Evolutionary conservation across 2,797 vertebrate genomes (phyloP), one percentile per base, ranked within the genome.

Genomic region (Aeoliscus strigatus): DNA sequence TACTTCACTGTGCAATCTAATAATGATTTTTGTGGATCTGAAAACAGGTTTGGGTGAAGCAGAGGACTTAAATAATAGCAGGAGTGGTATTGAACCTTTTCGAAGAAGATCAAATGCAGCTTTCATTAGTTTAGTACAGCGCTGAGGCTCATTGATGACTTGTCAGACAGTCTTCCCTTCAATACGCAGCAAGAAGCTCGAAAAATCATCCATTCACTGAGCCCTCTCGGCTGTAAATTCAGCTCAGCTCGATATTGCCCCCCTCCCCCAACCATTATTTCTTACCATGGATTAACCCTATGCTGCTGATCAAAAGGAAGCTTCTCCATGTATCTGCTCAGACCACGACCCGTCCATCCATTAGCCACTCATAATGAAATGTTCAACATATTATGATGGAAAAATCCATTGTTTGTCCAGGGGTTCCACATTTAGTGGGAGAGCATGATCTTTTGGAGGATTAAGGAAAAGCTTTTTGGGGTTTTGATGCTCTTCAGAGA

Each of bases 81-180:
- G 70, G 85, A 84, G 80, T 81, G 82, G 80, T 88, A 86, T 88
- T 81, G 86, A 89, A 82, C 78, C 80, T 81, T 77, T 75, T 81
- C 79, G 69, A 65, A 57, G 75, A 82, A 88, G 87, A 88, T 88
- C 85, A 88, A 86, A 87, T 87, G 84, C 77, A 82, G 83, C 87
- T 88, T 88, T 89, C 87, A 86, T 88, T 87, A 89, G 87, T 87
- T 88, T 87, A 88, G 84, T 84, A 86, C 81, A 86, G 85, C 81
- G 60, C 79, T 66, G 68, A 77, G 81, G 72, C 78, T 79, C 85
- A 88, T 88, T 84, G 88, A 89, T 82, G 86, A 87, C 82, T 87
- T 88, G 87, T 89, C 87, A 89, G 83, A 86, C 85, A 81, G 83
- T 79, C 81, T 86, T 84, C 77, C 74, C 84, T 87, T 87, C 85